phyloP scores from a whole-genome alignment of 2,888 invertebrate species.

The Torymus auratus region DNA sequence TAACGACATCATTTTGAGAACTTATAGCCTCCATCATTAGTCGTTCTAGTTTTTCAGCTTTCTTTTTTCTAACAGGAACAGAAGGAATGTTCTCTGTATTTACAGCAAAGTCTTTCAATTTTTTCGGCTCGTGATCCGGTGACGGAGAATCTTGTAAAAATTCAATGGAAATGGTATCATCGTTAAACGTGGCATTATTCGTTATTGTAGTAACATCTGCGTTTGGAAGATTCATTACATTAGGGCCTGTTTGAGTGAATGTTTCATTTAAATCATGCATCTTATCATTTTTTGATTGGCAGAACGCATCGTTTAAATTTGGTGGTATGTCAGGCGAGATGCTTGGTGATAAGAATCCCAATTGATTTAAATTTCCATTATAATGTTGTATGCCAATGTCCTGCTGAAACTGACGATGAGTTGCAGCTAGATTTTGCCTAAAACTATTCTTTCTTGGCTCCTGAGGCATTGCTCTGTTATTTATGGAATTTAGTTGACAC shows the following conservation, averaged over 20 bases:
- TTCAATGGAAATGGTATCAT: slow-evolving; percentile 73
- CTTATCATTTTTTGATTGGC: slow-evolving; percentile 64
- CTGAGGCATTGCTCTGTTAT: slow-evolving; percentile 71
- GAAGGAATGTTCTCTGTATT: slow-evolving; percentile 70
- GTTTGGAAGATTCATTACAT: slow-evolving; percentile 62
- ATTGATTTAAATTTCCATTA: slow-evolving; percentile 60
- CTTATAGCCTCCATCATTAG: slow-evolving; percentile 73
- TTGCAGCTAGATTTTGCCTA: slow-evolving; percentile 65
- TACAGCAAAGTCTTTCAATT: slow-evolving; percentile 67
- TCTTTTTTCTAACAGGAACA: slow-evolving; percentile 72
- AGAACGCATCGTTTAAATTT: slow-evolving; percentile 73
- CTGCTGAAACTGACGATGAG: slow-evolving; percentile 63
- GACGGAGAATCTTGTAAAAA: slow-evolving; percentile 72
- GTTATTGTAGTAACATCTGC: slow-evolving; percentile 70
- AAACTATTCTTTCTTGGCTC: slow-evolving; percentile 68
- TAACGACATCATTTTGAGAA: slow-evolving; percentile 74
- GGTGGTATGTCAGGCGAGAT: slow-evolving; percentile 70
- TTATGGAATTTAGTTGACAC: slow-evolving; percentile 64
- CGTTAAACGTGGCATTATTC: slow-evolving; percentile 75
- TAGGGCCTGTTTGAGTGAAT: slow-evolving; percentile 63
- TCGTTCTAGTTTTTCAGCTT: slow-evolving; percentile 73
- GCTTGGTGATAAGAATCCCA: slow-evolving; percentile 65
- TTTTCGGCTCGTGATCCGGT: slow-evolving; percentile 66
- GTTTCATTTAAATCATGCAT: slow-evolving; percentile 70
- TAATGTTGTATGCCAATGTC: slow-evolving; percentile 60